These are phyloP conservation scores for Deroptyus accipitrinus DNA, from an alignment of 2,113 vertebrate species.

Conservation along the genomic window DNA sequence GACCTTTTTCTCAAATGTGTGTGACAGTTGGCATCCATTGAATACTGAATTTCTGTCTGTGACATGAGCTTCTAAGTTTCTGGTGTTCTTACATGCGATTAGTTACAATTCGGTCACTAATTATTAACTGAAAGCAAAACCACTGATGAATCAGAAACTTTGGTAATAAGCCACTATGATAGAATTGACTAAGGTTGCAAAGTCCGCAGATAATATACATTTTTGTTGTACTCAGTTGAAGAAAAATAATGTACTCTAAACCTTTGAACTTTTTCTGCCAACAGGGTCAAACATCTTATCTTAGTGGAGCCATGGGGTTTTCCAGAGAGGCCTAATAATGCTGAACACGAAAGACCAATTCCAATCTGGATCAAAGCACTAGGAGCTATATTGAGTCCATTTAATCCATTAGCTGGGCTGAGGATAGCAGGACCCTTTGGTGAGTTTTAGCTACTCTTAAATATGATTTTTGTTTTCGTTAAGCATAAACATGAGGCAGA, in stretches of 20 bases:
- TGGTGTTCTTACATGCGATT: background rate
- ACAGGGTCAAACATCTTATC: slow-evolving; percentile 90
- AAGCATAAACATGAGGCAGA: background rate
- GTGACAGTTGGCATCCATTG: background rate
- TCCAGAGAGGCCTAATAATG: slow-evolving; percentile 82
- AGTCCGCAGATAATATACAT: background rate
- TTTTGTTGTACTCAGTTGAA: background rate
- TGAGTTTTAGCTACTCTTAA: slow-evolving; percentile 69
- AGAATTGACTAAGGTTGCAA: background rate
- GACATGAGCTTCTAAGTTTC: background rate
- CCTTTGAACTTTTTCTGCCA: slow-evolving; percentile 33
- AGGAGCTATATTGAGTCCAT: slow-evolving; percentile 88
- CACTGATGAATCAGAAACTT: background rate
- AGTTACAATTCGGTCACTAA: background rate
- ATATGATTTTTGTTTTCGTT: background rate
- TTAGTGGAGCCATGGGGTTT: slow-evolving; percentile 98
- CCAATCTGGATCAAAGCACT: slow-evolving; percentile 95
- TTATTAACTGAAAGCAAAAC: background rate
- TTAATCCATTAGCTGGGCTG: slow-evolving; percentile 93
- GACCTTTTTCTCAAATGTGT: background rate
- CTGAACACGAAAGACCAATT: slow-evolving; percentile 84
- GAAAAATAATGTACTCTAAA: background rate
- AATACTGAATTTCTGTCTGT: background rate
- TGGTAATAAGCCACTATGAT: background rate
- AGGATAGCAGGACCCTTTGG: slow-evolving; percentile 93